These are phyloP conservation scores for Pseudomugil gertrudae DNA, from an alignment of 2,797 vertebrate genomes.

Conservation along the genomic window DNA sequence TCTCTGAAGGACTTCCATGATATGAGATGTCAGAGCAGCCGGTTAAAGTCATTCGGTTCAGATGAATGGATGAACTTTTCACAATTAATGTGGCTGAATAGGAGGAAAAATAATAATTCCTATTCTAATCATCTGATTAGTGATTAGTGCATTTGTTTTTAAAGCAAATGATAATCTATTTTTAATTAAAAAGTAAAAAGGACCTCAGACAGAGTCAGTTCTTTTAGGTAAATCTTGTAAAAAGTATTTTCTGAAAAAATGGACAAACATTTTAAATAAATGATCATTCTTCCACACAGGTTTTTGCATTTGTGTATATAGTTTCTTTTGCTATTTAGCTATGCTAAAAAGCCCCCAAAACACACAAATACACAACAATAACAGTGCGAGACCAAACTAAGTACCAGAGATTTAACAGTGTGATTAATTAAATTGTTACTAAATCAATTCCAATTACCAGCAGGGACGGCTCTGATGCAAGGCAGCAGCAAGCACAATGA, in stretches of 20 bases:
- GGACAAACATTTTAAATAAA: too few species aligned
- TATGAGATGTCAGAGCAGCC: too few species aligned
- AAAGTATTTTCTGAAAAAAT: too few species aligned
- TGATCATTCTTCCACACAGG: background rate
- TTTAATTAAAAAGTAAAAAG: too few species aligned
- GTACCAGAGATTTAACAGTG: constrained; percentile 86
- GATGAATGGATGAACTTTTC: too few species aligned
- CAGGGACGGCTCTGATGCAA: constrained; percentile 79
- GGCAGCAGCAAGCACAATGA: constrained; percentile 62
- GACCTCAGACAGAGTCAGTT: too few species aligned
- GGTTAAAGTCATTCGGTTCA: too few species aligned
- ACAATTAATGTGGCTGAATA: too few species aligned
- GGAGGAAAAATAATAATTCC: background rate
- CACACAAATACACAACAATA: constrained; percentile 6
- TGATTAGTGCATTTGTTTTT: background rate
- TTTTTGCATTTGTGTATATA: constrained; percentile 17
- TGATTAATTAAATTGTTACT: constrained; percentile 91
- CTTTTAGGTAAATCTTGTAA: too few species aligned
- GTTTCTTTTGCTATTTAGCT: constrained; percentile 19
- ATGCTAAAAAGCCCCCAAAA: background rate
- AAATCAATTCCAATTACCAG: constrained; percentile 91
- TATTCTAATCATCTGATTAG: background rate
- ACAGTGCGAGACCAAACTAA: constrained; percentile 74
- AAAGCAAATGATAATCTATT: too few species aligned
- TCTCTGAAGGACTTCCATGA: too few species aligned